These are phyloP conservation scores for Cerastoderma edule DNA, from an alignment of 2,888 invertebrate genomes.

Conservation along the genomic window DNA sequence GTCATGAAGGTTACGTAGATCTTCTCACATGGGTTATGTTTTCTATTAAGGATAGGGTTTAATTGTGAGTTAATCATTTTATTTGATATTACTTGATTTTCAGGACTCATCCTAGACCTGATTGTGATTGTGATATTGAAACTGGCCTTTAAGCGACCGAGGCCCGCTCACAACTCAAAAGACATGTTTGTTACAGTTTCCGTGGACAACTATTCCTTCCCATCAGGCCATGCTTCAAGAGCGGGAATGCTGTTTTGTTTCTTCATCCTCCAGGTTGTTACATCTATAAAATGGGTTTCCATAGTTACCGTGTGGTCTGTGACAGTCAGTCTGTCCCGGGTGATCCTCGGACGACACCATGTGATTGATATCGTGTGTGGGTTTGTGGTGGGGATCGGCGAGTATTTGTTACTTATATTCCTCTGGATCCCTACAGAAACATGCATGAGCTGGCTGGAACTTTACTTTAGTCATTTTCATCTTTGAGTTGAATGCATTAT, in stretches of 20 bases:
- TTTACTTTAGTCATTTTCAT: conserved; percentile 77
- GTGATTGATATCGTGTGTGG: conserved; percentile 93
- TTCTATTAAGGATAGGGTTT: too few species aligned
- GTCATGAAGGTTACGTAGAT: too few species aligned
- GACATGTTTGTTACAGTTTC: conserved; percentile 89
- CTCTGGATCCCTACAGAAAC: conserved; percentile 71
- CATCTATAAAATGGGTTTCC: conserved; percentile 38
- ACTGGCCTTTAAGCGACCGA: conserved; percentile 90
- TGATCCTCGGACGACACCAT: conserved; percentile 94
- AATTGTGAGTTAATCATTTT: not conserved
- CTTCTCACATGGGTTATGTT: too few species aligned
- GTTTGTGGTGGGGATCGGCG: conserved; percentile 87
- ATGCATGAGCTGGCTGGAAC: conserved; percentile 71
- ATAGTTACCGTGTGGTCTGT: conserved; percentile 90
- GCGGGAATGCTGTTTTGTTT: conserved; percentile 91
- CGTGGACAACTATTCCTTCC: conserved; percentile 93
- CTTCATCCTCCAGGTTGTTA: conserved; percentile 85
- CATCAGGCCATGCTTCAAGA: conserved; percentile 96
- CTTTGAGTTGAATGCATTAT: conserved; percentile 47
- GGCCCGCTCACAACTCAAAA: conserved; percentile 89
- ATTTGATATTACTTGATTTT: conserved; percentile 80
- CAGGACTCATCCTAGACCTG: conserved; percentile 93
- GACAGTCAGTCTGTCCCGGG: conserved; percentile 90
- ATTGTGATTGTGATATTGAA: conserved; percentile 91
- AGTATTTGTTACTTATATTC: conserved; percentile 68